phyloP scores from a whole-genome alignment of 1,140 invertebrate genomes.

The Cherax destructor region DNA sequence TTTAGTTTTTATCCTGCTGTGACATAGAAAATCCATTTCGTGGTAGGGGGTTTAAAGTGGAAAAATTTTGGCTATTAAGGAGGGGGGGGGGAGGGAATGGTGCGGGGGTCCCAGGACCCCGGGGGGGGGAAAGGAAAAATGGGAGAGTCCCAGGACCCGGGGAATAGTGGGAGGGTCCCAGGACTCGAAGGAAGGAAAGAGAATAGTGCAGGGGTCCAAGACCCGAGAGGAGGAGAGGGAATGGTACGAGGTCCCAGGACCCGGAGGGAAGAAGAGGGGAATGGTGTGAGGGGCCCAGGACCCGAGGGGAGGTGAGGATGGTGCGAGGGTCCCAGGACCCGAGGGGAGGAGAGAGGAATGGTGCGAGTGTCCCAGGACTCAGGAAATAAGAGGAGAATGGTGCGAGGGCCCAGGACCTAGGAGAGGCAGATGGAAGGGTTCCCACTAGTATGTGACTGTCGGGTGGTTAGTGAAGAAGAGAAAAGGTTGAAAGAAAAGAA shows the following conservation, averaged over 20 bases:
- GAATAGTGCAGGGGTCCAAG: not conserved
- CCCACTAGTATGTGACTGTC: no score
- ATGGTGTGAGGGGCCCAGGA: not conserved
- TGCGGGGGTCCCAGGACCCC: not conserved
- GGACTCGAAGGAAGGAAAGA: not conserved
- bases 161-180: not conserved
- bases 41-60: slow-evolving; percentile 22
- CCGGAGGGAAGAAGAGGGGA: not conserved
- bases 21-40: slow-evolving; percentile 39
- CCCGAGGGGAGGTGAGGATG: no score
- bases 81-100: not conserved
- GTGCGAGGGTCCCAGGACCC: no score
- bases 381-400: no score
- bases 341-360: no score
- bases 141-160: no score
- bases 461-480: not conserved
- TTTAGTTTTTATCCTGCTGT: not conserved
- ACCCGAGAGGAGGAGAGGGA: not conserved
- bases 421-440: not conserved
- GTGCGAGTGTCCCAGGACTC: no score
- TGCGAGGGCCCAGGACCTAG: no score
- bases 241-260: no score
- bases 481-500: not conserved
- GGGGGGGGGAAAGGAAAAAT: not conserved
- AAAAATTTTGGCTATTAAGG: slow-evolving; percentile 25